Base-by-base conservation (phyloP, 2,113 vertebrate species). In the Cyprinodon brontotheroides region DNA sequence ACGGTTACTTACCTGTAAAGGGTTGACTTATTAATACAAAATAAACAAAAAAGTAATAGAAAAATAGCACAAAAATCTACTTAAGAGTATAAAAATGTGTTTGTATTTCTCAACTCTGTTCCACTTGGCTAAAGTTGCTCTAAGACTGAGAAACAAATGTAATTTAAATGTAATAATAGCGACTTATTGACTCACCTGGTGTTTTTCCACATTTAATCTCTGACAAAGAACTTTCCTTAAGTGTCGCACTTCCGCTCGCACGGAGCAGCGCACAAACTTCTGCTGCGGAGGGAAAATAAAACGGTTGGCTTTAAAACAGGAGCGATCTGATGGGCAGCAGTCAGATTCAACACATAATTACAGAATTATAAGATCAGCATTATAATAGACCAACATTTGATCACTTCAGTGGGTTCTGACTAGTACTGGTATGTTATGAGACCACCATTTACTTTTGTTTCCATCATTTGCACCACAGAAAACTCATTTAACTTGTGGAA, bases 251-350 rank as follows among this genome's bases (percentile, higher is more conserved):
- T 99, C 97, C 0, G 97, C 96, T 86, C 98, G 94, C 39, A 97
- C 97, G 0, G 97, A 99, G 83, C 98, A 99, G 41, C 98, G 94
- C 17, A 98, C 96, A 38, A 97, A 99, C 85, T 99, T 98, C 88
- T 98, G 97, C 98, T 98, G 92, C 77, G 67, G 75, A 77, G 68
- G 84, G 14, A 73, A 83, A 39, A 70, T 14, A 65, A 66, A 50
- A 80, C 4, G 66, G 50, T 1, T 9, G 3, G 11, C 37, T 8
- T 53, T 67, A 60, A 79, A 71, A 40, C 43, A 41, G 3, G 2
- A 61, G 48, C 20, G 39, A 71, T 0, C 8, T 0, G n/a, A 65
- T n/a, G n/a, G 29, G 40, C 38, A 53, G 37, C 13, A 36, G 67
- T 53, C 65, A 66, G 7, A 11, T 3, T 1, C 1, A 37, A 38